phyloP scores from a whole-genome alignment of 2,113 vertebrate species.

The Planiliza haematocheilus region DNA sequence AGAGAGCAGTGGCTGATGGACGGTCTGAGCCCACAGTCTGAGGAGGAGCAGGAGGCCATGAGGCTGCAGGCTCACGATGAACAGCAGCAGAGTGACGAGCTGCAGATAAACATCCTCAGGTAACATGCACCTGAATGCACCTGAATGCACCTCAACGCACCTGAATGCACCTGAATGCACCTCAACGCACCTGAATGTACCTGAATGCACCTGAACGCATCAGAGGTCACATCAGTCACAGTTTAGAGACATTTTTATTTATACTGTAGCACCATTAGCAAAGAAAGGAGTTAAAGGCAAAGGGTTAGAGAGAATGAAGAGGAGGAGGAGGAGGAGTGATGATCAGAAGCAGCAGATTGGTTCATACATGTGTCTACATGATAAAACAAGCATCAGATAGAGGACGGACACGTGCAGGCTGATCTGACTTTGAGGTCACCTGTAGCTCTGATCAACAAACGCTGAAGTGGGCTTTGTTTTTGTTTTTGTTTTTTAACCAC shows the following conservation, averaged over 20 bases:
- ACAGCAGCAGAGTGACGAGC: slow-evolving; percentile 84
- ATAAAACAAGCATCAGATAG: no score
- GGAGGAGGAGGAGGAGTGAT: no score
- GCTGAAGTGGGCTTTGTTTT: no score
- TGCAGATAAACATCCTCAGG: slow-evolving; percentile 91
- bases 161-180: background rate
- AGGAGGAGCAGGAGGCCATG: slow-evolving; percentile 91
- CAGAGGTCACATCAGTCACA: background rate
- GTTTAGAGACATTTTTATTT: background rate
- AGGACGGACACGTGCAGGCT: no score
- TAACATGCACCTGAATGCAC: slow-evolving; percentile 60
- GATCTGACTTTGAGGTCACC: no score
- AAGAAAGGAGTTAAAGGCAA: no score
- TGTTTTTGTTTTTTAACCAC: no score
- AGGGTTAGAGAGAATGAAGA: no score
- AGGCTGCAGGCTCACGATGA: slow-evolving; percentile 89
- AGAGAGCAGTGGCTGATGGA: slow-evolving; percentile 97
- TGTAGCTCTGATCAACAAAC: no score
- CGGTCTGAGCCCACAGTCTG: slow-evolving; percentile 87
- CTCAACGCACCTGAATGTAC: background rate
- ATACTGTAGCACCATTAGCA: no score
- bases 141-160: background rate
- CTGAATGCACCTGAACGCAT: background rate
- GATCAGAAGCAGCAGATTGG: no score
- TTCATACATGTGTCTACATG: no score